Percentiles rank a stretch among this genome's conserved stretches.
Evolutionary conservation across 2,888 invertebrate genomes (phyloP).

Genomic region (Heterodera filipjevi): DNA sequence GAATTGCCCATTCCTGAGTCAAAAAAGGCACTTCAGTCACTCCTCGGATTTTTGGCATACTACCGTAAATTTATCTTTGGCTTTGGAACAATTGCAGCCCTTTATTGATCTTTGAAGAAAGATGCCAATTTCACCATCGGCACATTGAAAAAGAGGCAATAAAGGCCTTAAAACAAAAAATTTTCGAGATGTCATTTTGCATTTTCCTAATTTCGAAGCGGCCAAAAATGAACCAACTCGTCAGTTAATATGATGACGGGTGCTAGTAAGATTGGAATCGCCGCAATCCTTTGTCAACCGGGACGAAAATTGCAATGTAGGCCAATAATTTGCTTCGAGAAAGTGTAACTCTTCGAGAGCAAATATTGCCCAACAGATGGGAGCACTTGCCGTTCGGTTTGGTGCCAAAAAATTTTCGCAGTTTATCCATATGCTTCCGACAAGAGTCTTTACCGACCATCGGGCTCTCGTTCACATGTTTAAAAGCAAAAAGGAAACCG

Average conservation of each 20-base stretch:
- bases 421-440: conserved; percentile 13
- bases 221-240: too few species aligned
- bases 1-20: conserved; percentile 22
- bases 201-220: too few species aligned
- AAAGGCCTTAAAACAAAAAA: too few species aligned
- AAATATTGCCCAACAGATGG: conserved; percentile 28
- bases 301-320: conserved; percentile 51
- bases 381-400: conserved; percentile 23
- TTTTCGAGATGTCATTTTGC: too few species aligned
- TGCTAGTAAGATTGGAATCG: too few species aligned
- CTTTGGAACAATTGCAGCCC: too few species aligned
- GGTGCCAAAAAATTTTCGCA: conserved; percentile 14
- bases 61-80: too few species aligned
- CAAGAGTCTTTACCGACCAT: conserved; percentile 29
- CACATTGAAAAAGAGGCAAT: too few species aligned
- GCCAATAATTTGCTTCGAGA: too few species aligned
- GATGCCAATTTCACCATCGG: too few species aligned
- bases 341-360: background rate
- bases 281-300: conserved; percentile 49
- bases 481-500: conserved; percentile 16
- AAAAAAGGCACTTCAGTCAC: background rate
- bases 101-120: too few species aligned
- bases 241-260: conserved; percentile 65
- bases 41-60: conserved; percentile 31
- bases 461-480: conserved; percentile 27